Percentiles rank a stretch among this genome's conserved stretches.
phyloP scores from a whole-genome alignment of 1,140 invertebrate genomes.

The Drosophila neocordata region DNA sequence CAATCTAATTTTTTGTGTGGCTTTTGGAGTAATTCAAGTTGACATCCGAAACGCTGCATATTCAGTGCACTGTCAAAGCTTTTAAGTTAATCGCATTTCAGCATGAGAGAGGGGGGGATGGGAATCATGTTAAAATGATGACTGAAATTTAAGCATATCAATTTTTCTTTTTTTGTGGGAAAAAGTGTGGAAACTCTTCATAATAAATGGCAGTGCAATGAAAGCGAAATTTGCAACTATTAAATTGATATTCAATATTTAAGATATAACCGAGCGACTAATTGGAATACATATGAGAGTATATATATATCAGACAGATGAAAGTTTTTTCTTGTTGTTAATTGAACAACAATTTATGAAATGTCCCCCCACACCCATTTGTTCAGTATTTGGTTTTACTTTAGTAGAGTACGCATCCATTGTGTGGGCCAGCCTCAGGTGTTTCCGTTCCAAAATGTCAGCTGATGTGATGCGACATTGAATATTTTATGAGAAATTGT shows the following conservation, averaged over 20 bases:
- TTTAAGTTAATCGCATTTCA: conserved; percentile 7
- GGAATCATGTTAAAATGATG: not conserved
- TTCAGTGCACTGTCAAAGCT: not conserved
- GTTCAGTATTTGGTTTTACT: not conserved
- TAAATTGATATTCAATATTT: not conserved
- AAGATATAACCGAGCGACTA: not conserved
- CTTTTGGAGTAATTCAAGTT: conserved; percentile 27
- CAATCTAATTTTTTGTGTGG: conserved; percentile 49
- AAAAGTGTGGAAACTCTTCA: not conserved
- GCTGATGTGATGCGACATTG: conserved; percentile 3
- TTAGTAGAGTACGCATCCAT: not conserved
- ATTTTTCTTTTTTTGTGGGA: not conserved
- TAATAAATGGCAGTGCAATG: not conserved
- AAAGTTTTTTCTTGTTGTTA: not conserved
- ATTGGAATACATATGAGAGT: not conserved
- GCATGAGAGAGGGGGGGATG: no score
- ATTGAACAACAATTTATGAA: not conserved
- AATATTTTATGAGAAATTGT: conserved; percentile 8
- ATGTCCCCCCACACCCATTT: not conserved
- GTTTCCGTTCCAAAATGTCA: not conserved
- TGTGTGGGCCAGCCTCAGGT: not conserved
- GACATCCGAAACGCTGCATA: conserved; percentile 32
- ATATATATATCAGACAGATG: not conserved
- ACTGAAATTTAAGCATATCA: not conserved
- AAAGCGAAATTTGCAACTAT: not conserved